Evolutionary conservation across 2,888 invertebrate genomes (phyloP), one percentile per base, ranked within the genome.

Genomic region (Ennomos erosarius): DNA sequence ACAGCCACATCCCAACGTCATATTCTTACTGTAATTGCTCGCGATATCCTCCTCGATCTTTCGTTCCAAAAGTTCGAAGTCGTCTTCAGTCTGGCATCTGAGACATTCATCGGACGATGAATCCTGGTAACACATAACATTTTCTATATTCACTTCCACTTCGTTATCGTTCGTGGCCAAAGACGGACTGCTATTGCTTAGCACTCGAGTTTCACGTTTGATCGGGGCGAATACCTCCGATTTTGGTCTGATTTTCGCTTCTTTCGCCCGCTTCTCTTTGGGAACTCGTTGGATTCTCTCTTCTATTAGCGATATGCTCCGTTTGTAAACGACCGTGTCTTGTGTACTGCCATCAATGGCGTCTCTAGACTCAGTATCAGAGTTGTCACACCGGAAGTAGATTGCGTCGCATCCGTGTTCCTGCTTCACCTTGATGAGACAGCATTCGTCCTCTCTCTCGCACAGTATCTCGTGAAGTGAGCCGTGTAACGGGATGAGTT

Each of bases 381-480:
- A 86, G 75, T 82, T 84, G 71, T 91, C 90, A 64, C 90, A 89
- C 9, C 87, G 74, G 76, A 84, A 84, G 77, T 89, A 90, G 33
- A 92, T 82, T 1, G 87, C 84, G 75, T 92, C 91, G 67, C 89
- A 89, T 10, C 87, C 89, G 71, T 87, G 87, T 61, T 92, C 92
- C 67, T 88, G 89, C 70, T 89, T 88, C 13, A 92, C 84, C 72
- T 88, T 88, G 64, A 90, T 73, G 53, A 93, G 87, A 71, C 93
- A 93, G 79, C 93, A 93, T 37, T 92, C 91, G 77, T 89, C 87
- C 45, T 84, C 85, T 64, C 81, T 82, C 74, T 92, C 91, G 74
- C 93, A 93, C 8, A 90, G 81, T 47, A 91, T 83, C 72, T 92
- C 92, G 78, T 93, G 93, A 57, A 92, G 67, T 8, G 90, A 91